phyloP scores from a whole-genome alignment of 2,888 invertebrate genomes.

The Tetragnatha montana region DNA sequence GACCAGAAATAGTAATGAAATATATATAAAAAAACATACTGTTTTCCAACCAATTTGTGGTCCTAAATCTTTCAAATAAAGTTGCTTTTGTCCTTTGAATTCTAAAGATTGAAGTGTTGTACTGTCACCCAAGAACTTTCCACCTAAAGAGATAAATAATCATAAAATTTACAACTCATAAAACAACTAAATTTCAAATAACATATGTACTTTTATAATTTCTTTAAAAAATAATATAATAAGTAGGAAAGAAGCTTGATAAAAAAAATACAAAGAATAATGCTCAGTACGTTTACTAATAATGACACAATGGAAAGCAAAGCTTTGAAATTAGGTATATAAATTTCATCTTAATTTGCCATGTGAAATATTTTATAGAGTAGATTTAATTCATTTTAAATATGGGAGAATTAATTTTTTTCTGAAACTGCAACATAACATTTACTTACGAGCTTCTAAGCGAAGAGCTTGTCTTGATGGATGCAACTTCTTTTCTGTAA shows the following conservation, averaged over 20 bases:
- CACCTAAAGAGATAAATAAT: constrained; percentile 74
- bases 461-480: constrained; percentile 57
- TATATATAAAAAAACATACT: constrained; percentile 76
- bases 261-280: too few relatives aligned
- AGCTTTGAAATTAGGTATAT: too few relatives aligned
- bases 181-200: too few relatives aligned
- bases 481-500: constrained; percentile 45
- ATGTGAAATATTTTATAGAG: too few relatives aligned
- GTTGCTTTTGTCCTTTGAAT: constrained; percentile 82
- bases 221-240: too few relatives aligned
- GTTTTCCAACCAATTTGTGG: constrained; percentile 99
- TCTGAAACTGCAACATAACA: not conserved
- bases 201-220: too few relatives aligned
- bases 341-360: too few relatives aligned
- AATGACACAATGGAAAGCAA: too few relatives aligned
- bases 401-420: too few relatives aligned
- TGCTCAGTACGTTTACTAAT: too few relatives aligned
- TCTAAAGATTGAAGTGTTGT: constrained; percentile 83
- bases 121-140: constrained; percentile 89
- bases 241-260: too few relatives aligned
- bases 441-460: constrained; percentile 57
- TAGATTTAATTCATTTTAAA: too few relatives aligned
- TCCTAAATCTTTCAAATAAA: constrained; percentile 96
- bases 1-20: not conserved
- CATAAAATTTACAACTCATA: not conserved